phyloP scores from a whole-genome alignment of 2,113 vertebrate genomes.

The Varanus salvator region DNA sequence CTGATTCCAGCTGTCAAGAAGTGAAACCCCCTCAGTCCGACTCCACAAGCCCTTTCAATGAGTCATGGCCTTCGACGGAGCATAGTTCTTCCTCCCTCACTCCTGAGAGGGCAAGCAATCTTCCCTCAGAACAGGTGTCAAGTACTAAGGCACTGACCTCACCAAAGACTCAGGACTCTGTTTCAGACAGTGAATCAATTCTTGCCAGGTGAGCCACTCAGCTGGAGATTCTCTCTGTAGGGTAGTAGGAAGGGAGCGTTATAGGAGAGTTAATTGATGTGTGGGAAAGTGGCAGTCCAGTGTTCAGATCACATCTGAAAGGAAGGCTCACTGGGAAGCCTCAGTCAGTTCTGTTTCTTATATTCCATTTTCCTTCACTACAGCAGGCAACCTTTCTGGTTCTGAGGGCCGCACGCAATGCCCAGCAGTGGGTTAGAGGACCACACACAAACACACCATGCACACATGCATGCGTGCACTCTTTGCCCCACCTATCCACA shows the following conservation, averaged over 20 bases:
- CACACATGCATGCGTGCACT: too few species aligned
- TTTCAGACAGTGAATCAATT: constrained; percentile 73
- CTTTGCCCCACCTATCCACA: too few species aligned
- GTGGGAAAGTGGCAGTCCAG: neutral
- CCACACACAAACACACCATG: too few species aligned
- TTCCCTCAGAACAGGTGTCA: neutral
- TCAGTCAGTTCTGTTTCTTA: neutral
- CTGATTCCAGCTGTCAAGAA: constrained; percentile 17
- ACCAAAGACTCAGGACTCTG: neutral
- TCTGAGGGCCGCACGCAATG: too few species aligned
- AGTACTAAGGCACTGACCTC: constrained; percentile 37
- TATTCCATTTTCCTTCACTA: neutral
- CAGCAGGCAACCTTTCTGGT: too few species aligned
- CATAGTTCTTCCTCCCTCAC: constrained; percentile 51
- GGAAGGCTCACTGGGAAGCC: too few species aligned
- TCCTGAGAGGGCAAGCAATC: constrained; percentile 29
- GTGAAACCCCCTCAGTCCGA: constrained; percentile 29
- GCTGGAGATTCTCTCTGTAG: neutral
- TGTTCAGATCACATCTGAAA: neutral
- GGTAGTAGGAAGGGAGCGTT: neutral
- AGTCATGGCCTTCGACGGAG: constrained; percentile 81
- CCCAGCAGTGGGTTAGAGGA: too few species aligned
- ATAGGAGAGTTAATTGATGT: neutral
- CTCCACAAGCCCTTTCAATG: constrained; percentile 68
- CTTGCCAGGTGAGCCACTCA: constrained; percentile 80